Evolutionary conservation across 2,888 invertebrate species (phyloP).

Genomic region (Carabus problematicus): DNA sequence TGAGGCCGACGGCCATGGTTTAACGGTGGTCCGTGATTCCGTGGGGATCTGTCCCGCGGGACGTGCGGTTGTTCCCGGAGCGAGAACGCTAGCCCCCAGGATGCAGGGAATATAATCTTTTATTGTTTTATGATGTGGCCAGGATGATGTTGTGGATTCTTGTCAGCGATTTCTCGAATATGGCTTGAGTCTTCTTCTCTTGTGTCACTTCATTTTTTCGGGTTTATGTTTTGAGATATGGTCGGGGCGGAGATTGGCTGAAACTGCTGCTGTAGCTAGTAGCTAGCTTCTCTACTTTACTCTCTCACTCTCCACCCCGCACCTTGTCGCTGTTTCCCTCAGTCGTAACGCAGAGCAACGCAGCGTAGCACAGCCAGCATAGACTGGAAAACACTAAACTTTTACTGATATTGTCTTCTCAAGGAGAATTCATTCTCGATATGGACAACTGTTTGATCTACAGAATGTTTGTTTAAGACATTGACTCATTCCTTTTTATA

Average conservation of each 20-base stretch:
- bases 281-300: too few relatives aligned
- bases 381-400: slow-evolving; percentile 18
- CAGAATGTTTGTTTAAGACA: background rate
- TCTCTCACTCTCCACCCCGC: too few relatives aligned
- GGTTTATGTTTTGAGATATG: slow-evolving; percentile 32
- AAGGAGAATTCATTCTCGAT: slow-evolving; percentile 15
- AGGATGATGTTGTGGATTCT: slow-evolving; percentile 17
- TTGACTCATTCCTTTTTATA: too few relatives aligned
- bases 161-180: slow-evolving; percentile 30
- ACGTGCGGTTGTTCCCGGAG: too few relatives aligned
- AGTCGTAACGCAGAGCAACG: too few relatives aligned
- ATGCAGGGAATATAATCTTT: slow-evolving; percentile 25
- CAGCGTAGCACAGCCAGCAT: too few relatives aligned
- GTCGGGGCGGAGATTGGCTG: background rate
- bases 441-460: background rate
- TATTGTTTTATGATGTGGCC: slow-evolving; percentile 30
- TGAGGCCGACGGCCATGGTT: too few relatives aligned
- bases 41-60: slow-evolving; percentile 3
- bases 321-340: too few relatives aligned
- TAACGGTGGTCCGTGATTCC: too few relatives aligned
- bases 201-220: slow-evolving; percentile 23
- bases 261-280: too few relatives aligned
- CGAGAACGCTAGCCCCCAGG: background rate
- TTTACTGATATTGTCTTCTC: slow-evolving; percentile 12
- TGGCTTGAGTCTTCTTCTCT: slow-evolving; percentile 1